Percentiles rank a stretch among this genome's conserved stretches.
phyloP scores from a whole-genome alignment of 2,113 vertebrate genomes.

The Lophura nycthemera region DNA sequence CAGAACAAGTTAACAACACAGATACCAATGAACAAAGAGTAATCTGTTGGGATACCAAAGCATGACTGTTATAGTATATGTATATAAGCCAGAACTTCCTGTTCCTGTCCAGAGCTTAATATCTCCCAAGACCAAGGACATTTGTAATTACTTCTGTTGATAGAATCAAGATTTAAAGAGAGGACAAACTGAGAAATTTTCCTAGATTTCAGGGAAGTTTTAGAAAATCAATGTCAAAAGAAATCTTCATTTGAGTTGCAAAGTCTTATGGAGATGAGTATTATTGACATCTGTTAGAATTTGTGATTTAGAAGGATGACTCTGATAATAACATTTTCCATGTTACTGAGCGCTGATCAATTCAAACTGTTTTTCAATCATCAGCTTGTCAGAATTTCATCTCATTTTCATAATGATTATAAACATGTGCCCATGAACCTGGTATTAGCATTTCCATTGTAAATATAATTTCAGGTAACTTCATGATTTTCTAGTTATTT shows the following conservation, averaged over 20 bases:
- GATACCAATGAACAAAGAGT: background rate
- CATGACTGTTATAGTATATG: rapidly evolving
- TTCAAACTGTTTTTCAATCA: background rate
- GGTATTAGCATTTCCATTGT: background rate
- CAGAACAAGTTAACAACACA: background rate
- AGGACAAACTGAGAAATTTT: background rate
- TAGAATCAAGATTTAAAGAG: background rate
- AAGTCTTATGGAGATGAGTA: background rate
- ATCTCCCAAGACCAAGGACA: rapidly evolving
- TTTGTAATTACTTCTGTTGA: background rate
- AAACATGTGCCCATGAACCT: background rate
- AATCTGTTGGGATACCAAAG: background rate
- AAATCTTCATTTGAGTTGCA: background rate
- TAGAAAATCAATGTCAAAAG: background rate
- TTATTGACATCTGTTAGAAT: background rate
- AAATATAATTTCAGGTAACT: background rate
- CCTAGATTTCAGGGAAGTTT: background rate
- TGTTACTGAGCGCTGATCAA: background rate
- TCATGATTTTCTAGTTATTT: background rate
- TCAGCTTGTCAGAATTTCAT: background rate
- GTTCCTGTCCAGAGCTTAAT: background rate
- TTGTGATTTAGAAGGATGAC: background rate
- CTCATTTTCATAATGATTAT: background rate
- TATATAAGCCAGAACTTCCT: background rate
- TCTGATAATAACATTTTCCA: background rate